A percentile compares a stretch with the other conserved stretches of the same genome.
Evolutionary conservation across 2,888 invertebrate genomes (phyloP).

Genomic region (Toxonevra muliebris): DNA sequence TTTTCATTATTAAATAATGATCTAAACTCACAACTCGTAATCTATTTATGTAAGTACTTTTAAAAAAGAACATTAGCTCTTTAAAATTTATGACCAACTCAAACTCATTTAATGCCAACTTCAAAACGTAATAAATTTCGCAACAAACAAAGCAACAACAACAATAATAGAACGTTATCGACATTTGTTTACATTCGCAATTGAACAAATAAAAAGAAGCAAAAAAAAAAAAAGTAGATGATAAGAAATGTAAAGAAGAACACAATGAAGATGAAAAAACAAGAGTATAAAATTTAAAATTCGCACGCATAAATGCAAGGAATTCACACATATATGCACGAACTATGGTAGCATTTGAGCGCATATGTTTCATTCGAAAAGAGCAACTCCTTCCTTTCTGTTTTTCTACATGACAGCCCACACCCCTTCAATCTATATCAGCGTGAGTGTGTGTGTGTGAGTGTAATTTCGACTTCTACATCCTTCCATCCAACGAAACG

Average conservation of each 20-base stretch:
- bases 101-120: conserved; percentile 34
- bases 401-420: conserved; percentile 13
- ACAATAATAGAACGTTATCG: conserved; percentile 50
- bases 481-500: neutral
- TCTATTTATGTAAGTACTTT: too few relatives aligned
- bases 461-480: too few relatives aligned
- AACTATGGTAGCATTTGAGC: conserved; percentile 29
- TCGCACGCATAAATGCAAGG: too few relatives aligned
- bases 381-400: neutral
- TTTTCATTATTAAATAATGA: too few relatives aligned
- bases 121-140: conserved; percentile 49
- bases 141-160: conserved; percentile 29
- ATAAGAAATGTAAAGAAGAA: conserved; percentile 28
- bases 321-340: conserved; percentile 7
- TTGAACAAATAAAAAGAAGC: conserved; percentile 47
- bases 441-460: too few relatives aligned
- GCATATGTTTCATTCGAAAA: conserved; percentile 37
- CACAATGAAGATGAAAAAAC: conserved; percentile 15
- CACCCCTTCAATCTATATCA: neutral
- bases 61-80: conserved; percentile 40
- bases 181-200: conserved; percentile 58
- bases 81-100: conserved; percentile 44
- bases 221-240: conserved; percentile 24
- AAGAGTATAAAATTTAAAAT: too few relatives aligned
- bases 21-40: too few relatives aligned